These are phyloP conservation scores for Coenonympha arcania DNA, from an alignment of 2,888 invertebrate species.

Conservation along the genomic window DNA sequence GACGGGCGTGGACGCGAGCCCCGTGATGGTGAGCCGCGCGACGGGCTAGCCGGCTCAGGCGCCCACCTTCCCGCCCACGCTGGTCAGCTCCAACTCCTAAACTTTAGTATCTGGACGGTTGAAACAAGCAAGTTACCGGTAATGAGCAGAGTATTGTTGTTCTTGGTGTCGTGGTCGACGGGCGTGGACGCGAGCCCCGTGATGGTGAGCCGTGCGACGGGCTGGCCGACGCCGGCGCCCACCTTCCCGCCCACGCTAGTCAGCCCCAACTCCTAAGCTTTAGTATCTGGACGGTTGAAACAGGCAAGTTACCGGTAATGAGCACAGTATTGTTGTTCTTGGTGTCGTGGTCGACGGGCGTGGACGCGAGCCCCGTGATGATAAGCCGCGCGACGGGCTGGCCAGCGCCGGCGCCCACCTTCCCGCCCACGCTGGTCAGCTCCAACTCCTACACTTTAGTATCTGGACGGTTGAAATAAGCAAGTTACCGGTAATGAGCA, in stretches of 20 bases:
- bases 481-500: conserved; percentile 75
- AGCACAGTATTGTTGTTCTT: conserved; percentile 80
- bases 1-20: conserved; percentile 94
- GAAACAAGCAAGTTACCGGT: conserved; percentile 72
- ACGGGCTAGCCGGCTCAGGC: conserved; percentile 77
- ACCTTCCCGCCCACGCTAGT: conserved; percentile 79
- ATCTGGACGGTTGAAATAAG: neutral
- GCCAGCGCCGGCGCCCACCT: conserved; percentile 70
- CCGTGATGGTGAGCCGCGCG: conserved; percentile 88
- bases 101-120: too few relatives aligned
- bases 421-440: conserved; percentile 81
- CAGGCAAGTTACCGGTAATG: conserved; percentile 69
- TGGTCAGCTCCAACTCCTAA: too few relatives aligned
- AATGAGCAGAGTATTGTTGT: conserved; percentile 78
- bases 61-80: conserved; percentile 61
- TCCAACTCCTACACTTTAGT: too few relatives aligned
- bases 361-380: conserved; percentile 91
- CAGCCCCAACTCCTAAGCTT: conserved; percentile 91
- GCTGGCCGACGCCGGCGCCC: conserved; percentile 71
- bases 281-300: neutral
- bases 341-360: conserved; percentile 94
- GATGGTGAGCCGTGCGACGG: conserved; percentile 88
- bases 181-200: conserved; percentile 93
- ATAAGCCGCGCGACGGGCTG: conserved; percentile 86
- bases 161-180: conserved; percentile 91